Evolutionary conservation across 2,888 invertebrate species (phyloP), one percentile per base, ranked within the genome.

Genomic region (Odontocerum albicorne): DNA sequence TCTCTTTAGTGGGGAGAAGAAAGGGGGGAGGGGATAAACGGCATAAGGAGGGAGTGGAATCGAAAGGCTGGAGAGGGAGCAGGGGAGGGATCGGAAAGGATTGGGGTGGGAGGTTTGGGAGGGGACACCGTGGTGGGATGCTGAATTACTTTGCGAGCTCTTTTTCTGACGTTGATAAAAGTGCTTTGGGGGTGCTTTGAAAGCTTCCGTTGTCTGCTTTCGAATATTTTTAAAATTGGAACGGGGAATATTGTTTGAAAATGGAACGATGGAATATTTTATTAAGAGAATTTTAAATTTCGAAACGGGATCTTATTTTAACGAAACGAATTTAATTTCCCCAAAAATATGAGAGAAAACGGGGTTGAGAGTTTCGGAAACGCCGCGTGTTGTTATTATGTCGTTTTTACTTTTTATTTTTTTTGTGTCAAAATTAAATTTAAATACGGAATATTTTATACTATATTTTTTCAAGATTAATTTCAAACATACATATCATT

Each of bases 101-200:
- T 44, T 20, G 43, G n/a, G 47, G 45, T 31, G 27, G 36, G 52
- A 45, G 27, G 38, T 35, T n/a, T 31, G 35, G 39, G 45, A 33
- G 17, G 42, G 43, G 13, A n/a, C 17, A 4, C 17, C 21, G 8
- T 6, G 17, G 16, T 10, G 33, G 27, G 15, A 17, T 53, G 53
- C 44, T 22, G 57, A 57, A 57, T 52, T 57, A 57, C 57, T 57
- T 57, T 53, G 42, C 52, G 36, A 46, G 55, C 55, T 51, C 51
- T 58, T 58, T 58, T 58, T 58, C 58, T 58, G 58, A 58, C 58
- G 50, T 58, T 58, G 58, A 58, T 58, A 58, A 58, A 58, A 58
- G 51, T 58, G 51, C 46, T 39, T 39, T n/a, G n/a, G 35, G 51
- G 51, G 50, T 33, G 51, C 40, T 20, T n/a, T 12, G 20, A 47